A percentile compares a stretch with the other conserved stretches of the same genome.
Evolutionary conservation across 92 coral and sea anemone species (phyloP).

Genomic region (Isaurus tuberculatus): DNA sequence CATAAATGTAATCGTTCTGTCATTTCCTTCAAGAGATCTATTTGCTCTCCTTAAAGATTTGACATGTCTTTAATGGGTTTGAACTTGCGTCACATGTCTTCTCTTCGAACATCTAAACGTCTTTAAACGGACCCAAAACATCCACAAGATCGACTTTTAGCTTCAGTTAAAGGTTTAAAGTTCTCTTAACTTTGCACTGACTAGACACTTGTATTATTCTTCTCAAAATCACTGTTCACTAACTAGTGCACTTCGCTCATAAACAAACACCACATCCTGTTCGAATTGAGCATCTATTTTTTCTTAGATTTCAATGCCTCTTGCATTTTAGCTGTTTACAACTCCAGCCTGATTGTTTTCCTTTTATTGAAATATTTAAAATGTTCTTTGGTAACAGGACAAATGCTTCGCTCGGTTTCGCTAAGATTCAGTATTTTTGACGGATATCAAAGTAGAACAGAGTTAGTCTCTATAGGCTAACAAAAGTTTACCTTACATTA

Average conservation of each 20-base stretch:
- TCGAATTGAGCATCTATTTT: neutral
- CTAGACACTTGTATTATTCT: neutral
- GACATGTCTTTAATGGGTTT: slow-evolving; percentile 51
- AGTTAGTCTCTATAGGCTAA: no score
- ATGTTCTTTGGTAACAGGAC: no score
- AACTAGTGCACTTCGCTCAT: neutral
- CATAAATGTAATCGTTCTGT: slow-evolving; percentile 32
- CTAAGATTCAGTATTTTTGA: no score
- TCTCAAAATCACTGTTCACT: neutral
- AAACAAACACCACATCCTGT: slow-evolving; percentile 46
- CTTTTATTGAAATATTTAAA: no score
- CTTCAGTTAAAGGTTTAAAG: neutral
- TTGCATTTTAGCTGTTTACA: neutral
- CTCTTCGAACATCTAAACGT: slow-evolving; percentile 1
- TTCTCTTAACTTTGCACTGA: neutral
- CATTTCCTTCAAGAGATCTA: slow-evolving; percentile 46
- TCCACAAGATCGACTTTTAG: neutral
- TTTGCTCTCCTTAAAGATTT: slow-evolving; percentile 45
- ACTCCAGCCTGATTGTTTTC: no score
- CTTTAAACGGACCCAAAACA: neutral
- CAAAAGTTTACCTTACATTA: neutral
- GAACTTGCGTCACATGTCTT: slow-evolving; percentile 44
- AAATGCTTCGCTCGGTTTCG: no score
- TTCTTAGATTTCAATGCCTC: neutral
- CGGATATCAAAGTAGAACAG: no score